Base-by-base conservation (phyloP, 2,797 vertebrate species). In the Gila robusta region DNA sequence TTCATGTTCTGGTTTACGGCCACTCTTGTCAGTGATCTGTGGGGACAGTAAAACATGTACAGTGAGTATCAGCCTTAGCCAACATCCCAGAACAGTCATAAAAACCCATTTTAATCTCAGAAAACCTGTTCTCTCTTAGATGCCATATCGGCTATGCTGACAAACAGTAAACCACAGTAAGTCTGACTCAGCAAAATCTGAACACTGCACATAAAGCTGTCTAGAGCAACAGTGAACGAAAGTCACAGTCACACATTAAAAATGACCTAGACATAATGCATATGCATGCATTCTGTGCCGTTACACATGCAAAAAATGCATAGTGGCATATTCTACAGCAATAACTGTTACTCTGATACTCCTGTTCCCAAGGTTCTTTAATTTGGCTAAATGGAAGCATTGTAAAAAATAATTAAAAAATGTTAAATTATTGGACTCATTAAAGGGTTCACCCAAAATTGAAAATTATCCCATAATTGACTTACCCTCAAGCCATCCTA, bases 21-120 rank as follows among this genome's bases (percentile, higher is more conserved):
- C 94, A 97, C 94, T 94, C 95, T 97, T 86, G 97, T 98, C 92
- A 99, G 95, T 89, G 97, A 98, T 94, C 98, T 99, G 95, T 93
- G 92, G 94, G 95, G 95, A 95, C 89, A 95, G 94, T 95, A 95
- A 96, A 96, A 94, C 91, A 94, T 92, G 91, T 92, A 94, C 92
- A 94, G 93, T 94, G 93, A 93, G 92, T 92, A 93, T 93, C 93
- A 92, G 93, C 94, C 93, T 93, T 93, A 92, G 86, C 93, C 88
- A 88, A 88, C 89, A 88, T 94, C 94, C 93, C 93, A 81, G 89
- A 92, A 67, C 70, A 77, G 89, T 93, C 92, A 89, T 95, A 94
- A 96, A 96, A 93, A 86, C 88, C 87, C 89, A 90, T 91, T 95
- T 95, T 96, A 95, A 95, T 95, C 94, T 94, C 87, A 81, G 77